A percentile compares a stretch with the other conserved stretches of the same genome.
phyloP scores from a whole-genome alignment of 2,888 invertebrate genomes.

The Erebia palarica region DNA sequence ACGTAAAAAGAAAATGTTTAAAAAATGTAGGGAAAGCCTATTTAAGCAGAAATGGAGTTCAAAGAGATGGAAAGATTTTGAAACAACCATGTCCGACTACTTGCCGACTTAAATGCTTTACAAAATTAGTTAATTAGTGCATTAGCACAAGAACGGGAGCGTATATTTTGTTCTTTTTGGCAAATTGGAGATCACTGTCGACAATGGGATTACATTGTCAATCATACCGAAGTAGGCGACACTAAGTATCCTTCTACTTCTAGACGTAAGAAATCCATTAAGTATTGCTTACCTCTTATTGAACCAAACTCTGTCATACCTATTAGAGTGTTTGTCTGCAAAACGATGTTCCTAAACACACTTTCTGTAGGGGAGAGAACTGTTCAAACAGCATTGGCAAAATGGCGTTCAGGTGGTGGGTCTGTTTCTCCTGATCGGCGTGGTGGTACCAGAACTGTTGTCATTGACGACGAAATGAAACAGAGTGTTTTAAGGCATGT shows the following conservation, averaged over 20 bases:
- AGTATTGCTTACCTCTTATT: slow-evolving; percentile 4
- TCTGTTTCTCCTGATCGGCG: no score
- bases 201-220: slow-evolving; percentile 21
- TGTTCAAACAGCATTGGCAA: no score
- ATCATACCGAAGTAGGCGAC: slow-evolving; percentile 11
- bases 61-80: slow-evolving; percentile 7
- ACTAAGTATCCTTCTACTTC: not conserved
- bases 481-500: slow-evolving; percentile 20
- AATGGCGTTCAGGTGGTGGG: no score
- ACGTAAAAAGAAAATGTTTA: slow-evolving; percentile 24
- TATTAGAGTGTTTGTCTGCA: not conserved
- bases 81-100: slow-evolving; percentile 16
- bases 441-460: slow-evolving; percentile 11
- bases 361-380: no score
- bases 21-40: slow-evolving; percentile 17
- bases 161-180: slow-evolving; percentile 22
- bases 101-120: slow-evolving; percentile 26
- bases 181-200: slow-evolving; percentile 20
- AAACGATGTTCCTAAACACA: no score
- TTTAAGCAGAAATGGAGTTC: not conserved
- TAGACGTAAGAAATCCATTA: slow-evolving; percentile 1
- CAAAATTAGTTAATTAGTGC: slow-evolving; percentile 18
- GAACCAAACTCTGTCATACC: not conserved
- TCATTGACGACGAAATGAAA: slow-evolving; percentile 17
- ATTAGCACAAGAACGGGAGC: slow-evolving; percentile 7